A percentile compares a stretch with the other conserved stretches of the same genome.
phyloP scores from a whole-genome alignment of 2,888 invertebrate genomes.

The Pyrgus malvae region DNA sequence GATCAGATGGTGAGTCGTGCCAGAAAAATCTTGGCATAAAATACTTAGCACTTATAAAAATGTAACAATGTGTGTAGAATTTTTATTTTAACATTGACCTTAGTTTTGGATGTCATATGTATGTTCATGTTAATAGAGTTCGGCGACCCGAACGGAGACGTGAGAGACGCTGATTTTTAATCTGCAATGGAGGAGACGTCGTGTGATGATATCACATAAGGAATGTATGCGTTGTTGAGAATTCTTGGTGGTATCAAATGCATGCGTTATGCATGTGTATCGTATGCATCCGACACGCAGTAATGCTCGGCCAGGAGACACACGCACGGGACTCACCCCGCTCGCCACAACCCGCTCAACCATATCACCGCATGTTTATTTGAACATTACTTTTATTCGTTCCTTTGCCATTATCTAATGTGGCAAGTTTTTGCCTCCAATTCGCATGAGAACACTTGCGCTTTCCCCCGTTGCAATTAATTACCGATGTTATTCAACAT shows the following conservation, averaged over 20 bases:
- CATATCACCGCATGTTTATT: background rate
- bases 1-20: background rate
- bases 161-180: too few species aligned
- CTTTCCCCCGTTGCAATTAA: constrained; percentile 71
- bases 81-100: too few species aligned
- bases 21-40: background rate
- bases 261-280: constrained; percentile 33
- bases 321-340: constrained; percentile 38
- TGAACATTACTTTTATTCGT: constrained; percentile 35
- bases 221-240: constrained; percentile 9
- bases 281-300: constrained; percentile 38
- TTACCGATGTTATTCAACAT: constrained; percentile 72
- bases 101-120: too few species aligned
- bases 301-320: constrained; percentile 33
- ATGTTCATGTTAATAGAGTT: too few species aligned
- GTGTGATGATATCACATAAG: constrained; percentile 7
- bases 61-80: too few species aligned
- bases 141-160: too few species aligned
- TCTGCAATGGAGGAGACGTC: too few species aligned
- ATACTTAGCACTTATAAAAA: too few species aligned
- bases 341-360: constrained; percentile 26
- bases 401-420: constrained; percentile 42
- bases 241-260: constrained; percentile 21
- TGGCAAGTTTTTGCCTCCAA: constrained; percentile 48
- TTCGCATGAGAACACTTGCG: constrained; percentile 73